Base-by-base conservation (phyloP, 2,888 invertebrate species). In the Antheraea assamensis region DNA sequence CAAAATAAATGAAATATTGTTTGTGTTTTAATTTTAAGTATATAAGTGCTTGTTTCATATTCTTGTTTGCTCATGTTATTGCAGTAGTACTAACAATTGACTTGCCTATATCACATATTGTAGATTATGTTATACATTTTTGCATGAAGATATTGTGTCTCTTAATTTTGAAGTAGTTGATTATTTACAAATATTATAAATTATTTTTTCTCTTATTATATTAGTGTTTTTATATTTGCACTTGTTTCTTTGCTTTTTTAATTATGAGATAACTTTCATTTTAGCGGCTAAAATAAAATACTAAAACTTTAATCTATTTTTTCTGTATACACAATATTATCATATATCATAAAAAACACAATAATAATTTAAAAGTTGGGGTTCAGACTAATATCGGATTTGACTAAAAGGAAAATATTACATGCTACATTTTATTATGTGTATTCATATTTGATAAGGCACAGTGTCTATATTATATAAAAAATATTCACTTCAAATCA, bases 21-120 rank as follows among this genome's bases (percentile, higher is more conserved):
- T 10, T 3, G 7, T 66, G 30, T 24, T 21, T 61, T 27, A 42
- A n/a, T 58, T 31, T 42, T 21, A 42, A 72, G 1, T 52, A 72
- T 72, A 42, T 64, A 61, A 42, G 27, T 61, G 71, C 35, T 72
- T 64, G 31, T 70, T 80, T 80, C 77, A 79, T 79, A 80, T 81
- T 76, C 73, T 76, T 77, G 74, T 77, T 78, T 83, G 79, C 80
- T 82, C 79, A 78, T 77, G 73, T 77, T 75, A 72, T 52, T 35
- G 19, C 24, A 21, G 30, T 66, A 58, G 21, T 58, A 30, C 10
- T 24, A 42, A 70, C 61, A n/a, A n/a, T 64, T 64, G 7, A 19
- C 3, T 70, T 13, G 13, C 42, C 42, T 42, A 42, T 21, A 24
- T 58, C 24, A 30, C 66, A 47, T 42, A 72, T 64, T 66, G 72